phyloP scores from a whole-genome alignment of 2,888 invertebrate genomes.

The Tiliacea aurago region DNA sequence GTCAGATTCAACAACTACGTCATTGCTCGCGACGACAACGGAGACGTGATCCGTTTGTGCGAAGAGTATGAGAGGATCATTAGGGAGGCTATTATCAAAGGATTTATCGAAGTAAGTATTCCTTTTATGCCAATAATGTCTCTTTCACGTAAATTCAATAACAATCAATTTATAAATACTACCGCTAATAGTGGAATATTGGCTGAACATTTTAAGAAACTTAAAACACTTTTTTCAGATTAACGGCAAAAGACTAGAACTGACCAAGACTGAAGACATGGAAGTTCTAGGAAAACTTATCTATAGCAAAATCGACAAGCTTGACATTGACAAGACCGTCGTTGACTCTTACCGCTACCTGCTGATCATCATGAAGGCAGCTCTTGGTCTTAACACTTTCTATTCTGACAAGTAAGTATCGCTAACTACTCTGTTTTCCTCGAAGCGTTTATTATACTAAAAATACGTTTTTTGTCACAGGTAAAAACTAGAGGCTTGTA shows the following conservation, averaged over 20 bases:
- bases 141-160: neutral
- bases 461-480: neutral
- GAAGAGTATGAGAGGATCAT: slow-evolving; percentile 89
- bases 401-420: slow-evolving; percentile 82
- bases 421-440: neutral
- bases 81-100: slow-evolving; percentile 90
- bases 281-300: slow-evolving; percentile 90
- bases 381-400: slow-evolving; percentile 82
- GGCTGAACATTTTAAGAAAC: neutral
- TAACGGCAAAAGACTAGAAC: slow-evolving; percentile 81
- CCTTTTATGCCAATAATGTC: neutral
- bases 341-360: slow-evolving; percentile 90
- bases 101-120: slow-evolving; percentile 84
- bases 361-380: slow-evolving; percentile 89
- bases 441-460: neutral
- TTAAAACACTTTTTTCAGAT: slow-evolving; percentile 68
- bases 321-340: slow-evolving; percentile 77
- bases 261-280: slow-evolving; percentile 87
- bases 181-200: neutral
- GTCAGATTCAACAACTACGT: slow-evolving; percentile 86
- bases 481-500: neutral
- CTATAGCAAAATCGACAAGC: slow-evolving; percentile 84
- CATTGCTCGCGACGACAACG: slow-evolving; percentile 76
- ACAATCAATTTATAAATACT: neutral
- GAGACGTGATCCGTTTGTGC: slow-evolving; percentile 75